A percentile compares a stretch with the other conserved stretches of the same genome.
phyloP scores from a whole-genome alignment of 2,888 invertebrate species.

The Coremacera marginata region DNA sequence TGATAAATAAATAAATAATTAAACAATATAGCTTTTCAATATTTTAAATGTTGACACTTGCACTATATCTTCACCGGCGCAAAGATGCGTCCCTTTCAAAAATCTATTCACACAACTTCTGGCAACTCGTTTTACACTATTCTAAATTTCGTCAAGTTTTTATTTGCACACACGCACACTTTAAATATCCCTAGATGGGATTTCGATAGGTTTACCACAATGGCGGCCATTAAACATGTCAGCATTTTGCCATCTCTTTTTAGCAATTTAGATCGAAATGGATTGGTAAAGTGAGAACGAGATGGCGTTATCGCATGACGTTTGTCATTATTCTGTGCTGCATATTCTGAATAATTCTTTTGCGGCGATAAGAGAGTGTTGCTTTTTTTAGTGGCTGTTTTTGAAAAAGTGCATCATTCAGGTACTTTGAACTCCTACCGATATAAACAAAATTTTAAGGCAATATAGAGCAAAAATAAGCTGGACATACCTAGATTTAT shows the following conservation, averaged over 20 bases:
- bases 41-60: background rate
- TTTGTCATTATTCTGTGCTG: constrained; percentile 14
- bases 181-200: constrained; percentile 19
- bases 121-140: constrained; percentile 29
- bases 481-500: too few species aligned
- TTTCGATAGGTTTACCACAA: constrained; percentile 24
- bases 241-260: background rate
- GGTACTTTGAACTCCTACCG: too few species aligned
- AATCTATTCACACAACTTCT: constrained; percentile 12
- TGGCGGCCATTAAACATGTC: constrained; percentile 28
- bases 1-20: background rate
- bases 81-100: constrained; percentile 17
- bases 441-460: too few species aligned
- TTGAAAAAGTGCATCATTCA: too few species aligned
- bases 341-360: background rate
- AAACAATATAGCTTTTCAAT: background rate
- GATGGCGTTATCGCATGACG: background rate
- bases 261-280: background rate
- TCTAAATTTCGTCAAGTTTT: constrained; percentile 16
- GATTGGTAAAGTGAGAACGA: background rate
- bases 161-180: background rate
- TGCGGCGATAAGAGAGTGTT: too few species aligned
- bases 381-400: too few species aligned
- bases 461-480: too few species aligned
- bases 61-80: background rate